Evolutionary conservation across 2,113 vertebrate genomes (phyloP), one percentile per base, ranked within the genome.

Genomic region (Boleophthalmus pectinirostris): DNA sequence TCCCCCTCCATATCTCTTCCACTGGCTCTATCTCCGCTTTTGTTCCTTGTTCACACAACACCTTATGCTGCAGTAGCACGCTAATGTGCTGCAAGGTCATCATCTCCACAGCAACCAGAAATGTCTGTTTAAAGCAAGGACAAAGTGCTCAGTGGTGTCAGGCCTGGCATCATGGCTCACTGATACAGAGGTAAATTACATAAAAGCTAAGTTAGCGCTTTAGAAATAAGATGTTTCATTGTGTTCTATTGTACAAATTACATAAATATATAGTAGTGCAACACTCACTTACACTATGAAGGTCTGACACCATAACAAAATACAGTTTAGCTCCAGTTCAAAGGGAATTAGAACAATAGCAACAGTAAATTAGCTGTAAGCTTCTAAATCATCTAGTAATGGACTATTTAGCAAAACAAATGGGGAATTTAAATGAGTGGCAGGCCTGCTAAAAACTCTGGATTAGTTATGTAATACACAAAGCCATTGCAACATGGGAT

Each of bases 21-120:
- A 70, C 72, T 68, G 60, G 71, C 35, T 1, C 73, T 18, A 63
- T 78, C 74, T 68, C 77, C 64, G 56, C 29, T 68, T 72, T 64
- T 68, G 38, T 69, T 78, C 69, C 75, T 82, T 77, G 74, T 73
- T 79, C 83, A 70, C 74, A 77, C 85, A 81, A 74, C 79, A 87
- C 84, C 86, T 85, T 76, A n/a, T 82, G 81, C 86, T 87, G 88
- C 88, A 86, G 86, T 78, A 43, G 38, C 75, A 84, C 70, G 15
- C 60, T 72, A 79, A 85, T 72, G 76, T 87, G 87, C 88, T 86
- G 82, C 87, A 90, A 89, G 87, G 84, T 90, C 89, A 83, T 63
- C 74, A 70, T 82, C 5, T 6, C 77, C 77, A 83, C 70, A 16
- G 83, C 73, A 81, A 82, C 78, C 33, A 72, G 65, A 76, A 79